Base-by-base conservation (phyloP, 2,888 invertebrate genomes). In the Stenchaetothrips biformis region DNA sequence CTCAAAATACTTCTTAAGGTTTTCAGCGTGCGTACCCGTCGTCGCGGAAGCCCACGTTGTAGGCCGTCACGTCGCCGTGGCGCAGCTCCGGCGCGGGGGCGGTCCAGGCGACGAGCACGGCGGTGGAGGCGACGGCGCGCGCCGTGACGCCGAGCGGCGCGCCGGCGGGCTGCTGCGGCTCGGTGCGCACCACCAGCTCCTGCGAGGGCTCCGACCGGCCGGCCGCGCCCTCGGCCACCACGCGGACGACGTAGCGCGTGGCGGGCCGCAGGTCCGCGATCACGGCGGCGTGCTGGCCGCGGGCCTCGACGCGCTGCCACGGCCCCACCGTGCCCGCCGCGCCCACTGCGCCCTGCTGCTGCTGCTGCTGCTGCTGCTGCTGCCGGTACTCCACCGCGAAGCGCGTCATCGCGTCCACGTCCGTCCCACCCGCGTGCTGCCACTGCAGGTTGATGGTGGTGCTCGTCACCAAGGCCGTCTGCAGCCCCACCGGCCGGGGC, bases 31-130 rank as follows among this genome's bases (percentile, higher is more conserved):
- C 82, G 83, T 82, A 88, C 87, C 86, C 89, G 9, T 89, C 87
- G 82, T 90, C 89, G 79, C 89, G 87, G 86, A 85, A 91, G 9
- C 92, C 94, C 37, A 95, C 90, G 85, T 93, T 93, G 85, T 92
- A 94, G 47, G 94, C 94, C 84, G 92, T 90, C 81, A 94, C 91
- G 82, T 93, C 91, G 0, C 94, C 94, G 85, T 95, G 93, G 78
- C 92, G 89, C 48, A 92, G 86, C 83, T 93, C 92, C 0, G 89
- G 87, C 21, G 91, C 84, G 0, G 94, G 94, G 0, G 94, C 92
- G 82, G 91, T 88, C 92, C 94, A 94, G 11, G 92, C 92, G 13
- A 94, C 90, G 59, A 92, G 87, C 16, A 94, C 88, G 85, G 93
- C 92, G 2, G 92, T 92, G 8, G 94, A 93, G 0, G 93, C 92